Evolutionary conservation across 1,140 invertebrate species (phyloP), one percentile per base, ranked within the genome.

Genomic region (Batillaria attramentaria): DNA sequence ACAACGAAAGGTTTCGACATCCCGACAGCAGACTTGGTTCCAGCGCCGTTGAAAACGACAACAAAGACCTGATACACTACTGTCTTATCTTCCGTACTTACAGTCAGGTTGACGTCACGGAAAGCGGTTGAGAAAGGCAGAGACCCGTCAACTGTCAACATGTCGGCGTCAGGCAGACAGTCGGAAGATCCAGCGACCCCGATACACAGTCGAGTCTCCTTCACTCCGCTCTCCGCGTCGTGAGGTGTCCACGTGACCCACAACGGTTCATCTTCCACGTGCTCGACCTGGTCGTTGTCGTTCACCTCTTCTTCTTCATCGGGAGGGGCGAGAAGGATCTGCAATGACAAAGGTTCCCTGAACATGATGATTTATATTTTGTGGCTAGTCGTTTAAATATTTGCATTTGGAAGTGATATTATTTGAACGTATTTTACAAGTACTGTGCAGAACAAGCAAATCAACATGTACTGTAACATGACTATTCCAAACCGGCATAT

Each of bases 1-100:
- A 85, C 72, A 28, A 69, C 46, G 13, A 85, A 81, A 37, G 81
- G 78, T 69, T 78, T 81, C 5, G 83, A 84, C 57, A 33, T 39
- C 33, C 20, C 66, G n/a, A 16, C 42, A 13, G 79, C 79, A 28
- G 62, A 73, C 33, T 5, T 76, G 28, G 81, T 28, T 4, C 81
- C 81, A 6, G 84, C 84, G 24, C 83, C 79, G 77, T 85, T 85
- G 6, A 85, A 50, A 33, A 68, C 50, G 31, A 85, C 75, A 62
- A 77, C 72, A 42, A 81, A 81, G 39, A n/a, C 43, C 16, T 73
- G 70, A 35, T 60, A 62, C 5, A 33, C 50, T 37, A 57, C 41
- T 39, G 33, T 10, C n/a, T n/a, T n/a, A 3, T 65, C 31, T 6
- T 37, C 70, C 28, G 35, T 77, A 57, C 39, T 41, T 37, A 62